Conservation (phyloP, 2,113 vertebrate genomes). For the Uria lomvia region DNA sequence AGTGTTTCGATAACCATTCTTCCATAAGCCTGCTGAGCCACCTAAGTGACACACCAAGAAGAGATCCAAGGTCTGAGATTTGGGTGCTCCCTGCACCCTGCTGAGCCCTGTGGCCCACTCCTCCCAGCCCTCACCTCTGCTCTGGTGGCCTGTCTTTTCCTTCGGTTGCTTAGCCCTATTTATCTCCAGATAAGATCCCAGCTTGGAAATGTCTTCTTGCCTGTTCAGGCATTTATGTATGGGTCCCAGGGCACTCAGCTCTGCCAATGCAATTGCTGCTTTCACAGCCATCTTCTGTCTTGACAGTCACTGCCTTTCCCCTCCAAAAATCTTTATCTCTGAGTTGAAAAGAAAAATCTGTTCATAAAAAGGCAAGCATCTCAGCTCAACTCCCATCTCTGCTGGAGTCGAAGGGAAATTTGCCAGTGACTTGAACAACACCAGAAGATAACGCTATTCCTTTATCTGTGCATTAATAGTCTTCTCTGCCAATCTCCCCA, state of each 20-base stretch:
- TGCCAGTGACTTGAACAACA: background rate
- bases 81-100: background rate
- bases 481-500: conserved; percentile 3
- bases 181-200: background rate
- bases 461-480: background rate
- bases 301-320: background rate
- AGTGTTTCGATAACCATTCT: background rate
- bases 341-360: background rate
- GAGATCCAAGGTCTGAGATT: background rate
- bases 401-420: background rate
- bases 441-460: background rate
- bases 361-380: background rate
- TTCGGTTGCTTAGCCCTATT: background rate
- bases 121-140: background rate
- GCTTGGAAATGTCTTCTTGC: background rate
- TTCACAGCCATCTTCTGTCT: background rate
- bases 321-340: background rate
- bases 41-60: background rate
- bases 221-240: background rate
- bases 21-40: background rate
- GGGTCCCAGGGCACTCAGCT: background rate
- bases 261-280: background rate
- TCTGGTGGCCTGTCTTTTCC: background rate
- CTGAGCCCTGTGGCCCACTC: background rate
- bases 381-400: background rate